phyloP scores from a whole-genome alignment of 1,140 invertebrate genomes.

The Heterodera schachtii region DNA sequence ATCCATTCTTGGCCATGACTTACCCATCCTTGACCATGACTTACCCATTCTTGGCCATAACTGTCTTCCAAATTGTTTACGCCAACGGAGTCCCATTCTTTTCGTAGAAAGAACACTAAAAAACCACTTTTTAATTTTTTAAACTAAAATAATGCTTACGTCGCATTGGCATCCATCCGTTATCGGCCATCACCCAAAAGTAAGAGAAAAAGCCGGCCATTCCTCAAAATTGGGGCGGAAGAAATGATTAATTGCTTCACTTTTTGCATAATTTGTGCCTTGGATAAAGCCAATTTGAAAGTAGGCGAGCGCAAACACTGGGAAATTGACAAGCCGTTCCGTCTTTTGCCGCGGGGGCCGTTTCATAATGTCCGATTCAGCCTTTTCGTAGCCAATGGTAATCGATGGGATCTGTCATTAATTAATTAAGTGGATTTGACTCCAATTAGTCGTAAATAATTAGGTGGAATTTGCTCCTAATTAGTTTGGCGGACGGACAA shows the following conservation, averaged over 20 bases:
- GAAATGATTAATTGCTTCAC: background rate
- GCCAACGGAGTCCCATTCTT: slow-evolving; percentile 70
- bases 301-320: slow-evolving; percentile 78
- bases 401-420: slow-evolving; percentile 77
- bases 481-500: slow-evolving; percentile 69
- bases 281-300: slow-evolving; percentile 99
- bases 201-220: slow-evolving; percentile 93
- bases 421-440: background rate
- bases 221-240: slow-evolving; percentile 62
- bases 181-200: slow-evolving; percentile 72
- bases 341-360: slow-evolving; percentile 88
- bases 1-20: no score
- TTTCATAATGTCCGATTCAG: slow-evolving; percentile 99
- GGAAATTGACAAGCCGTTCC: slow-evolving; percentile 98
- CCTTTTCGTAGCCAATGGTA: slow-evolving; percentile 94
- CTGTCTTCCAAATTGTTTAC: slow-evolving; percentile 71
- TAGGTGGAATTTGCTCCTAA: background rate
- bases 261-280: slow-evolving; percentile 66
- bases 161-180: slow-evolving; percentile 70
- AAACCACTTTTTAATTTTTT: background rate
- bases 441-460: background rate
- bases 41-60: slow-evolving; percentile 73
- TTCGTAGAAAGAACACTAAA: slow-evolving; percentile 53
- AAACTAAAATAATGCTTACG: slow-evolving; percentile 66
- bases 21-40: no score